phyloP scores from a whole-genome alignment of 2,113 vertebrate genomes.

The Crocuta crocuta region DNA sequence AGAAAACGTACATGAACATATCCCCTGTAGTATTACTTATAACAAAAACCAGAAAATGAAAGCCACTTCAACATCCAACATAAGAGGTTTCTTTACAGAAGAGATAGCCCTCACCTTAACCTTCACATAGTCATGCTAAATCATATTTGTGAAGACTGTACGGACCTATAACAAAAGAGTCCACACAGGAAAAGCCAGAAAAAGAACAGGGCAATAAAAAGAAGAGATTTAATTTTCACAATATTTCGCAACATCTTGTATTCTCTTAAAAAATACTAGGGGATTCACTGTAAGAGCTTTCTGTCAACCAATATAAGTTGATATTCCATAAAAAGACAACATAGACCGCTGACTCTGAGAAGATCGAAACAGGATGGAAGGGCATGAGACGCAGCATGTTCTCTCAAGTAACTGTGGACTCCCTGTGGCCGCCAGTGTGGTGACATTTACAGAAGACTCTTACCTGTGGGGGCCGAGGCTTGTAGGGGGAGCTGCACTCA shows the following conservation, averaged over 20 bases:
- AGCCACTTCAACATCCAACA: neutral
- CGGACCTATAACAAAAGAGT: neutral
- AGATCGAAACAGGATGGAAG: neutral
- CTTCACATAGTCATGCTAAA: neutral
- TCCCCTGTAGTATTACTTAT: neutral
- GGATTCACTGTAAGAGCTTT: neutral
- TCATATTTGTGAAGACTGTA: neutral
- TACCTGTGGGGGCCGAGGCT: slow-evolving; percentile 93
- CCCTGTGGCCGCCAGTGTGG: accelerated
- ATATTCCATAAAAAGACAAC: neutral
- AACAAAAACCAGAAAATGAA: neutral
- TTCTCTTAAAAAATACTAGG: neutral
- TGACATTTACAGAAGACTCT: neutral
- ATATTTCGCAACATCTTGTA: neutral
- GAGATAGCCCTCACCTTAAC: neutral
- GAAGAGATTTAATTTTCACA: neutral
- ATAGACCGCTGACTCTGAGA: neutral
- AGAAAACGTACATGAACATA: neutral
- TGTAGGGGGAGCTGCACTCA: slow-evolving; percentile 98
- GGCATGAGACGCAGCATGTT: neutral
- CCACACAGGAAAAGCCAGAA: neutral
- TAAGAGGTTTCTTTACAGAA: neutral
- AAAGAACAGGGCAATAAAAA: neutral
- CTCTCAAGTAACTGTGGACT: no score
- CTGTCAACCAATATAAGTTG: neutral